Evolutionary conservation across 2,888 invertebrate genomes (phyloP).

Genomic region (Prosopocoilus inquinatus): DNA sequence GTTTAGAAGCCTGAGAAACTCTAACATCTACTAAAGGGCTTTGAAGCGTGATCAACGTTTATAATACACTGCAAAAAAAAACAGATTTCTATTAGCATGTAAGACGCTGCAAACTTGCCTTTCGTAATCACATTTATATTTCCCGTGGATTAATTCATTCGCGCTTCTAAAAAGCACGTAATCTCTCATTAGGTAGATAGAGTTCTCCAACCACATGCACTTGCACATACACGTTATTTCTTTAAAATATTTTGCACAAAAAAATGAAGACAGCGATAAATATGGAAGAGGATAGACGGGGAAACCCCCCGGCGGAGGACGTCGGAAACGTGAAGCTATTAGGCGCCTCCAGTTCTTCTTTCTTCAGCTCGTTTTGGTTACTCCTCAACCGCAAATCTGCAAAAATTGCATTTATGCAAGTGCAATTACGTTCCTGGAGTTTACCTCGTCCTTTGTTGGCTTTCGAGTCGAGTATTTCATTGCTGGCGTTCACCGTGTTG

Average conservation of each 20-base stretch:
- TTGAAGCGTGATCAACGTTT: too few species aligned
- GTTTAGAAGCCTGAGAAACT: too few species aligned
- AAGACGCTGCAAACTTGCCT: too few species aligned
- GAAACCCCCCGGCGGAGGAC: slow-evolving; percentile 1
- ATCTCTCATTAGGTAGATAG: too few species aligned
- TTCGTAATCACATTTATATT: too few species aligned
- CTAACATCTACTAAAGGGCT: too few species aligned
- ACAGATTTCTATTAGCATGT: too few species aligned
- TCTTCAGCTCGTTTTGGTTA: slow-evolving; percentile 39
- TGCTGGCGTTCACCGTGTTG: slow-evolving; percentile 35
- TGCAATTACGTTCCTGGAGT: background rate
- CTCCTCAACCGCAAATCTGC: slow-evolving; percentile 43
- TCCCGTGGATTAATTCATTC: too few species aligned
- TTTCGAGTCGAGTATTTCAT: slow-evolving; percentile 43
- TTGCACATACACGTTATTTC: background rate
- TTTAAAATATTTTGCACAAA: background rate
- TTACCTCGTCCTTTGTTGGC: slow-evolving; percentile 42
- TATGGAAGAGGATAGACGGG: background rate
- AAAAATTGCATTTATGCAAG: slow-evolving; percentile 19
- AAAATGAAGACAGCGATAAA: background rate
- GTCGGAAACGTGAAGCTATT: slow-evolving; percentile 32
- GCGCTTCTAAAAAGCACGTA: too few species aligned
- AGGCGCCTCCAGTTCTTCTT: slow-evolving; percentile 34
- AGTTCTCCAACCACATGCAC: too few species aligned
- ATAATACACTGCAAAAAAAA: too few species aligned